A percentile compares a stretch with the other conserved stretches of the same genome.
phyloP scores from a whole-genome alignment of 2,113 vertebrate species.

The Corythornis vintsioides region DNA sequence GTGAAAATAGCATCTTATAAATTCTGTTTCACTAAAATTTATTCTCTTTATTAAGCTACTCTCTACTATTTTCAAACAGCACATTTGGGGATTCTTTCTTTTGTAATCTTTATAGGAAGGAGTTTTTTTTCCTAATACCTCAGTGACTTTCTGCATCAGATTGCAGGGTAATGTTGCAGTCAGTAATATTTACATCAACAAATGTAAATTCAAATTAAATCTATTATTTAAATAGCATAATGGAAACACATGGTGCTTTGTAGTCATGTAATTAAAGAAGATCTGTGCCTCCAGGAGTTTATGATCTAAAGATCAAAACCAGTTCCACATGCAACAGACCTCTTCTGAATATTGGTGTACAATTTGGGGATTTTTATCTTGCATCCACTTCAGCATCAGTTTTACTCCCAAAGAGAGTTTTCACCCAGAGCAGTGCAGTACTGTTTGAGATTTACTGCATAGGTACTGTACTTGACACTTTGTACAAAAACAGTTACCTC shows the following conservation, averaged over 20 bases:
- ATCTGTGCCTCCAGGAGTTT: slow-evolving; percentile 66
- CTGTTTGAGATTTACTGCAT: background rate
- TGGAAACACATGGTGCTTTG: slow-evolving; percentile 69
- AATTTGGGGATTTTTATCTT: slow-evolving; percentile 37
- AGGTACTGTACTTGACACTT: background rate
- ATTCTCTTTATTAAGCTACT: background rate
- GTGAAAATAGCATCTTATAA: background rate
- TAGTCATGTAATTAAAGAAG: slow-evolving; percentile 60
- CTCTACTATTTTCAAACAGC: slow-evolving; percentile 28
- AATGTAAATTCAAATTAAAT: slow-evolving; percentile 68
- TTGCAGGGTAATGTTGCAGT: slow-evolving; percentile 28
- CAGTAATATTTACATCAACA: slow-evolving; percentile 63
- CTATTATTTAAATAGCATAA: slow-evolving; percentile 69
- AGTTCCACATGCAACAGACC: slow-evolving; percentile 30
- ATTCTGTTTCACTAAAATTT: background rate
- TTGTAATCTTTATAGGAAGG: background rate
- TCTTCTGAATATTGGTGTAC: slow-evolving; percentile 21
- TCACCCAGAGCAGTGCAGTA: background rate
- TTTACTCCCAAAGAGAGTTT: background rate
- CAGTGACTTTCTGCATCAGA: slow-evolving; percentile 17
- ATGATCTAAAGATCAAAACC: slow-evolving; percentile 63
- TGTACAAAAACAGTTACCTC: background rate
- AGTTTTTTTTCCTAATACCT: slow-evolving; percentile 33
- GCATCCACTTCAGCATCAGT: background rate
- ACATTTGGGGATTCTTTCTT: background rate